Percentiles rank a stretch among this genome's conserved stretches.
These are phyloP conservation scores for Oxyteleia sp. DNA, from an alignment of 2,888 invertebrate species.

Conservation along the genomic window DNA sequence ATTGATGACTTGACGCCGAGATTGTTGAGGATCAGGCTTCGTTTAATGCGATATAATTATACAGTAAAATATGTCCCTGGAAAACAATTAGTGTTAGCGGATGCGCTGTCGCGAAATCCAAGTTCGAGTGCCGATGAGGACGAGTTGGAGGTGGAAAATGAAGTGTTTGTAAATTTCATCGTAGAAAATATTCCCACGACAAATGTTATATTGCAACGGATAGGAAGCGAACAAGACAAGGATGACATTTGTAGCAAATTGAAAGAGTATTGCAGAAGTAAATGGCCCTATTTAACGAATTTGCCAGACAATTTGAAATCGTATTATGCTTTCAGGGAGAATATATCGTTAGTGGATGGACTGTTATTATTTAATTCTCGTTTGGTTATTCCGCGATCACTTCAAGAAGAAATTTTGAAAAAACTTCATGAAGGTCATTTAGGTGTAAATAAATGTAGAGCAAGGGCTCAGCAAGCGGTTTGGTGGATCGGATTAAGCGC, in stretches of 20 bases:
- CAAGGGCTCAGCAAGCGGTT: conserved; percentile 73
- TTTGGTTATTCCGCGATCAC: conserved; percentile 71
- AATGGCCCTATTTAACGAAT: conserved; percentile 68
- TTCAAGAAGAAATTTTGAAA: conserved; percentile 69
- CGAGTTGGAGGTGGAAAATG: conserved; percentile 26
- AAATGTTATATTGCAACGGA: conserved; percentile 52
- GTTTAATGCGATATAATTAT: conserved; percentile 79
- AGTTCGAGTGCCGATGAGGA: conserved; percentile 42
- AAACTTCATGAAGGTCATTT: conserved; percentile 77
- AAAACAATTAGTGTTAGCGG: conserved; percentile 78
- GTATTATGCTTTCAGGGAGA: conserved; percentile 65
- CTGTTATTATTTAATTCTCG: conserved; percentile 69
- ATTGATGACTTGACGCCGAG: conserved; percentile 82
- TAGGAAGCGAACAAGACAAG: conserved; percentile 56
- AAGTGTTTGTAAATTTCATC: conserved; percentile 43
- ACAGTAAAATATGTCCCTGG: conserved; percentile 78
- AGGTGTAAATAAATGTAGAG: conserved; percentile 74
- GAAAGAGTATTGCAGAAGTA: conserved; percentile 45
- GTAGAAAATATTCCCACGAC: conserved; percentile 57
- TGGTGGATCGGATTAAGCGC: conserved; percentile 74
- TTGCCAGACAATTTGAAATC: conserved; percentile 32
- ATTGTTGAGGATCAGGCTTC: conserved; percentile 82
- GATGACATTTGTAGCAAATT: conserved; percentile 53
- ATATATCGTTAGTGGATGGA: conserved; percentile 61
- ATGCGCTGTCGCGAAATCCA: conserved; percentile 78